phyloP scores from a whole-genome alignment of 1,140 invertebrate genomes.

The Sweltsa coloradensis region DNA sequence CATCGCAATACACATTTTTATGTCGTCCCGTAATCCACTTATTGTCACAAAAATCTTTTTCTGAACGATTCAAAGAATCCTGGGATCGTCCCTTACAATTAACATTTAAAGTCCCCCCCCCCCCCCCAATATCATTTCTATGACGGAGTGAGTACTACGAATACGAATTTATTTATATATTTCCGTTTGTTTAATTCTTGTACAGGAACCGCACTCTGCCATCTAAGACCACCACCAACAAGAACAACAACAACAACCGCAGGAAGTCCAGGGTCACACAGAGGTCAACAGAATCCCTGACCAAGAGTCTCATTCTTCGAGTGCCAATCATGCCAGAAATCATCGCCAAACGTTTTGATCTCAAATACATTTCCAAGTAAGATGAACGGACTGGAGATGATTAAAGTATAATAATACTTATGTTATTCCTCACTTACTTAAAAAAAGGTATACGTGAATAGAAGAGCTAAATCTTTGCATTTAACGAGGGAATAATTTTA shows the following conservation, averaged over 20 bases:
- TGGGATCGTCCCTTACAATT: no score
- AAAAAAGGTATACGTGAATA: not conserved
- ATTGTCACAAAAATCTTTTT: no score
- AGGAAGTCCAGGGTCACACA: constrained; percentile 26
- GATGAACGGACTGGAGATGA: constrained; percentile 9
- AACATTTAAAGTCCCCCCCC: no score
- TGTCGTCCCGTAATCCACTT: no score
- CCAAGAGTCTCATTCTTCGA: constrained; percentile 32
- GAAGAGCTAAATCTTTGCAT: not conserved
- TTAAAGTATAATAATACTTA: not conserved
- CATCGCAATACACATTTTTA: no score
- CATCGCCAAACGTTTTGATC: constrained; percentile 54
- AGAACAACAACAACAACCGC: constrained; percentile 26
- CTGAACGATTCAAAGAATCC: no score
- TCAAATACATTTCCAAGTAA: constrained; percentile 46
- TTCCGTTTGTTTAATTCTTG: not conserved
- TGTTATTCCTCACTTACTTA: not conserved
- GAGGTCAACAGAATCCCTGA: not conserved
- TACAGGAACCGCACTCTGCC: not conserved
- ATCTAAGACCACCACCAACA: not conserved
- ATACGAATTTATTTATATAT: not conserved
- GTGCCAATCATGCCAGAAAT: constrained; percentile 46
- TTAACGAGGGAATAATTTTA: not conserved
- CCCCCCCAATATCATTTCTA: not conserved
- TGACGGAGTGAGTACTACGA: not conserved